Base-by-base conservation (phyloP, 2,113 vertebrate genomes). In the Albula glossodonta region DNA sequence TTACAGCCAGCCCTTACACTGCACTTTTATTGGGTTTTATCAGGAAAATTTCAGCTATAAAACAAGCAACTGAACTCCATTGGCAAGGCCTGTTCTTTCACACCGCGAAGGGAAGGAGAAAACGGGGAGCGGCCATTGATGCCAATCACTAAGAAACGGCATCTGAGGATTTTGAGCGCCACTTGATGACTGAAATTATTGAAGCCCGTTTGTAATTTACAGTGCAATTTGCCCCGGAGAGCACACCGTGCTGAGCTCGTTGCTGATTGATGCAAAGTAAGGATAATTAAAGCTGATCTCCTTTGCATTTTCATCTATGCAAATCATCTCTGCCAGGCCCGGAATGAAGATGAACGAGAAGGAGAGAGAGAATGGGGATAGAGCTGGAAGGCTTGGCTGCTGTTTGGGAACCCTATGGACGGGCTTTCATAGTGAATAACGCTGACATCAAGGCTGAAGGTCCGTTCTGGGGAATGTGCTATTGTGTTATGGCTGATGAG, bases 291-390 rank as follows among this genome's bases (percentile, higher is more conserved):
- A 63, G 4, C 85, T 51, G 79, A 81, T 81, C 49, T 41, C n/a
- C 79, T 11, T 9, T 60, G 56, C 78, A 70, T 60, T 57, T 49
- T 22, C 53, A 70, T 70, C 60, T 9, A 51, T 63, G 70, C 70
- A 74, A 25, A 74, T 74, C 70, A 22, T 10, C 70, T 70, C 19
- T 74, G 84, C 78, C 84, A 85, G 78, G 53, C 3, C 41, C 8
- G 53, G 56, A 85, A 85, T 85, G 79, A 86, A 74, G 85, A 81
- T 52, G 74, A 81, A 81, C 22, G 50, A 74, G 70, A 31, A 0
- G 6, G 8, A 31, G 70, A 10, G 70, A 10, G n/a, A 10, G 70
- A 10, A n/a, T 5, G 70, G n/a, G n/a, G 7, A 56, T 56, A 12
- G 53, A 56, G 31, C 31, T 41, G 31, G 31, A 56, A 56, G 53